Evolutionary conservation across 37 sponge, comb jelly and placozoan species (phyloP).

Genomic region (Axinella damicornis): DNA sequence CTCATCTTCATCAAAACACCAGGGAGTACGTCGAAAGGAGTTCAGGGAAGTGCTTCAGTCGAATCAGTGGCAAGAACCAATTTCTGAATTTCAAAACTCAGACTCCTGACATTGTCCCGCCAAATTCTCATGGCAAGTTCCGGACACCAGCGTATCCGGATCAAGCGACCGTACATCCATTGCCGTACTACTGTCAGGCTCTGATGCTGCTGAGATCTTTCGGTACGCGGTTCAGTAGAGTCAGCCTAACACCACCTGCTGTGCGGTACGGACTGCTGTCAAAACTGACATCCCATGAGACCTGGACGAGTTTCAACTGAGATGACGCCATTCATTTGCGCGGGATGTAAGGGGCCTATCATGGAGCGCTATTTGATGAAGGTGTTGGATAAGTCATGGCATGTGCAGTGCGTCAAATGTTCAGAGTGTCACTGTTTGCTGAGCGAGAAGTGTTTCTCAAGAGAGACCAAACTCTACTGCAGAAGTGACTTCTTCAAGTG

Average conservation of each 20-base stretch:
- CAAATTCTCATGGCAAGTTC: too few relatives aligned
- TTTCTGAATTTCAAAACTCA: too few relatives aligned
- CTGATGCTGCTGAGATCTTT: too few relatives aligned
- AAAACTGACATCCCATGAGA: neutral
- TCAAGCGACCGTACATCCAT: too few relatives aligned
- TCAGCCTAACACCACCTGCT: too few relatives aligned
- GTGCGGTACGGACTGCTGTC: too few relatives aligned
- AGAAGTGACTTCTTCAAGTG: constrained; percentile 91
- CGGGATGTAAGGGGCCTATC: constrained; percentile 75
- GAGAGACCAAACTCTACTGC: constrained; percentile 90
- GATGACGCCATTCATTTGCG: constrained; percentile 79
- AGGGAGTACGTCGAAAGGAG: neutral
- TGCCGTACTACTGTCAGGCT: too few relatives aligned
- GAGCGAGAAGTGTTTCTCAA: constrained; percentile 92
- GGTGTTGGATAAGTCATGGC: constrained; percentile 90
- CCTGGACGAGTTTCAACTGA: neutral
- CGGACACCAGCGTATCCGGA: too few relatives aligned
- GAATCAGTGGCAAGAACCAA: too few relatives aligned
- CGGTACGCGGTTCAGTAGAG: too few relatives aligned
- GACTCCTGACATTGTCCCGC: too few relatives aligned
- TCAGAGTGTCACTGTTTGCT: constrained; percentile 82
- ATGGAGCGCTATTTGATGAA: constrained; percentile 87
- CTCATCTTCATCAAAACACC: neutral
- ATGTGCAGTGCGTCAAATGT: constrained; percentile 90
- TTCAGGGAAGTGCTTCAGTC: too few relatives aligned